Conservation (phyloP, 2,797 vertebrate species). For the Mionectes olivaceus region DNA sequence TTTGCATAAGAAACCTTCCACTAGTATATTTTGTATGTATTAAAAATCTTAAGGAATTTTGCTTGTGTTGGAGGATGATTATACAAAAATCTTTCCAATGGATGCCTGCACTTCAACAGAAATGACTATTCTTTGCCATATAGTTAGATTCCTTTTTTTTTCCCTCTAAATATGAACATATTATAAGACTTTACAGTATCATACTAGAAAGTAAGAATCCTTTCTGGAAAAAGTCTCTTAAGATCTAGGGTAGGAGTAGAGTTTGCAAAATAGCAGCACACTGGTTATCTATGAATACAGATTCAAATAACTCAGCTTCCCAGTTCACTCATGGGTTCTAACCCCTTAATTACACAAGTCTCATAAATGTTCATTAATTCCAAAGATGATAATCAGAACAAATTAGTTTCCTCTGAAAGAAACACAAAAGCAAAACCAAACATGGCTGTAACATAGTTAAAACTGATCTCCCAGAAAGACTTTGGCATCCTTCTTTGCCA, state of each 20-base stretch:
- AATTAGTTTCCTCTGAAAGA: not conserved
- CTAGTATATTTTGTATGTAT: not conserved
- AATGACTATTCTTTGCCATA: fast-evolving
- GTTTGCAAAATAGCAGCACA: not conserved
- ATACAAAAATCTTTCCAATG: not conserved
- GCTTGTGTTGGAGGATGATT: not conserved
- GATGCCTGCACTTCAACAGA: not conserved
- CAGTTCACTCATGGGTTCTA: not conserved
- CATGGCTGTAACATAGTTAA: fast-evolving
- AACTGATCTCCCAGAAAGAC: not conserved
- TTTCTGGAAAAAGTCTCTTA: not conserved
- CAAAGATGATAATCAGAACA: not conserved
- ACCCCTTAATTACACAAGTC: not conserved
- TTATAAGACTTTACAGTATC: not conserved
- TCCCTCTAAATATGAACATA: not conserved
- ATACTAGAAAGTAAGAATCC: not conserved
- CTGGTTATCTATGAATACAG: not conserved
- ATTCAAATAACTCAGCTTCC: not conserved
- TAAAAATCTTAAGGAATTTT: not conserved
- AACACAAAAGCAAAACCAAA: not conserved
- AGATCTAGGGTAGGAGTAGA: not conserved
- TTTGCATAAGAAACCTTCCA: not conserved
- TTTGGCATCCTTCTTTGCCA: not conserved
- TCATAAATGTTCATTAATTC: not conserved
- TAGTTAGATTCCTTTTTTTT: not conserved